Evolutionary conservation across 1,140 invertebrate species (phyloP), one percentile per base, ranked within the genome.

Genomic region (Eciton burchellii): DNA sequence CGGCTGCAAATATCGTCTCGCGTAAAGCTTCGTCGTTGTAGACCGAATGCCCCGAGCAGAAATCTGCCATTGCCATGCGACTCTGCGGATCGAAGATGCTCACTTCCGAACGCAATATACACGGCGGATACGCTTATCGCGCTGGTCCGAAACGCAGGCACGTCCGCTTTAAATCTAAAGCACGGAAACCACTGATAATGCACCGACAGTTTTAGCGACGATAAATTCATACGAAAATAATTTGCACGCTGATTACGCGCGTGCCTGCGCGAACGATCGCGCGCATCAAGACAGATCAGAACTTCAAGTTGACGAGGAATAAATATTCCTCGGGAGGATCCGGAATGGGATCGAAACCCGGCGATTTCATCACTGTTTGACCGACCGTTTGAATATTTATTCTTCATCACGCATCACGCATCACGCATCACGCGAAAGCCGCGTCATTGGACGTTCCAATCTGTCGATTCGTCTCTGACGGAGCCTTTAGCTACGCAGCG

Each of bases 91-190:
- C 12, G 12, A 63, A 66, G 19, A 66, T 66, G 73, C 21, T 66
- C 19, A 26, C 8, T 77, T 43, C 29, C 26, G 26, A 41, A 49
- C n/a, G 4, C 14, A 62, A 66, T 54, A 43, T 19, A n/a, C 21
- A 45, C 60, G 9, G 29, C 24, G 49, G 26, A 74, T 60, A 65
- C 6, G n/a, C 45, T 76, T 77, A 81, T 73, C 57, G 77, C 24
- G 45, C 47, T 62, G 47, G 49, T 43, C 14, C 21, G 35, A 47
- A 62, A 74, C 57, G 43, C 72, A 24, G 63, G 4, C 49, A 68
- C 49, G 68, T 77, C 74, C 62, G 74, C 74, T 77, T 77, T 77
- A 77, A 77, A 19, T 77, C 45, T 54, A 21, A 26, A 54, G 45
- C 66, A 65, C 19, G 66, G 73, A 12, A 29, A 54, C 62, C n/a